A percentile compares a stretch with the other conserved stretches of the same genome.
phyloP scores from a whole-genome alignment of 2,797 vertebrate species.

The Balearica regulorum region DNA sequence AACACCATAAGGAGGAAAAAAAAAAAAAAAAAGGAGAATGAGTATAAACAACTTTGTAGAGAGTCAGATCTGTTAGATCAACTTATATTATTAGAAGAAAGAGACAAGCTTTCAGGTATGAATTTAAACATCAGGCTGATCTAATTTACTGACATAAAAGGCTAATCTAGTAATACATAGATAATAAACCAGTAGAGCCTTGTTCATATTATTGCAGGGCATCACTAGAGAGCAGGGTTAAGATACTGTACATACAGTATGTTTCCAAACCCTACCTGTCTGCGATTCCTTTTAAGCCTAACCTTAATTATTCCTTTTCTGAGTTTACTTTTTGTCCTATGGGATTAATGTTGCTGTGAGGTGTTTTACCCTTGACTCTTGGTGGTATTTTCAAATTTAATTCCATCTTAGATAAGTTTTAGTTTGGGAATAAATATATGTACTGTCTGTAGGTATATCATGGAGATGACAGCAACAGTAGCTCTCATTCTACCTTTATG shows the following conservation, averaged over 20 bases:
- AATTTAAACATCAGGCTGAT: background rate
- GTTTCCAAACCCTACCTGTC: background rate
- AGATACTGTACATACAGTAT: background rate
- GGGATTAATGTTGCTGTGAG: background rate
- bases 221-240: background rate
- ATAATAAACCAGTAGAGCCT: background rate
- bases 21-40: background rate
- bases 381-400: background rate
- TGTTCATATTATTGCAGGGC: background rate
- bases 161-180: background rate
- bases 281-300: background rate
- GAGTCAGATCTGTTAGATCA: background rate
- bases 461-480: background rate
- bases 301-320: background rate
- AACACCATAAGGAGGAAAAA: background rate
- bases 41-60: background rate
- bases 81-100: background rate
- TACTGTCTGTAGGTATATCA: background rate
- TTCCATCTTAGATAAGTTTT: background rate
- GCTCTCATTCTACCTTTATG: background rate
- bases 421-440: background rate
- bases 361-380: background rate
- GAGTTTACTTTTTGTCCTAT: background rate
- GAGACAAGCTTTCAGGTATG: background rate
- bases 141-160: background rate